phyloP scores from a whole-genome alignment of 35 echinoderm and acorn worm species.

The Anneissia japonica region DNA sequence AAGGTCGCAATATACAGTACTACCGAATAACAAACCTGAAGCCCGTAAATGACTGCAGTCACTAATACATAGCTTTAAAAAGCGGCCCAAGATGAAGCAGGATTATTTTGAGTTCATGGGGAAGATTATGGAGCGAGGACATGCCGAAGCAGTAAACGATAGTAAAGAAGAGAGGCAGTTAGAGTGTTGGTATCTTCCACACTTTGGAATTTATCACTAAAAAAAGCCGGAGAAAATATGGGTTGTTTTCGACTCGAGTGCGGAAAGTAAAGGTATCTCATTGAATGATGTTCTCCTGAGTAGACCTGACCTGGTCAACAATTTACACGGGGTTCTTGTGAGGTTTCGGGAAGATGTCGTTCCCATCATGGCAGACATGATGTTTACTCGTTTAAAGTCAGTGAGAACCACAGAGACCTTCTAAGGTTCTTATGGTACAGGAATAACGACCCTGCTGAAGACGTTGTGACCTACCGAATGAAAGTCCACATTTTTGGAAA shows the following conservation, averaged over 20 bases:
- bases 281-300: background rate
- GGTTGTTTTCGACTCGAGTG: conserved; percentile 6
- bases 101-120: background rate
- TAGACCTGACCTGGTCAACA: background rate
- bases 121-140: background rate
- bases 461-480: background rate
- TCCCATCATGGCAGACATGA: background rate
- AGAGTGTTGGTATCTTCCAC: background rate
- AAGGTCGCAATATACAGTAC: background rate
- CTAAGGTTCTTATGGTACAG: background rate
- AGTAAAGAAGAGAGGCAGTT: background rate
- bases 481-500: conserved; percentile 7
- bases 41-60: background rate
- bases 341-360: background rate
- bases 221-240: background rate
- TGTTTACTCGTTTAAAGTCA: conserved; percentile 6
- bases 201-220: background rate
- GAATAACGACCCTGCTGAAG: background rate
- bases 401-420: background rate
- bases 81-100: background rate
- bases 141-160: background rate
- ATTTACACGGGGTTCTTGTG: background rate
- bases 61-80: background rate
- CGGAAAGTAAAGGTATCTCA: conserved; percentile 5
- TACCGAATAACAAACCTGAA: background rate